phyloP scores from a whole-genome alignment of 2,113 vertebrate species.

The Rafetus swinhoei region DNA sequence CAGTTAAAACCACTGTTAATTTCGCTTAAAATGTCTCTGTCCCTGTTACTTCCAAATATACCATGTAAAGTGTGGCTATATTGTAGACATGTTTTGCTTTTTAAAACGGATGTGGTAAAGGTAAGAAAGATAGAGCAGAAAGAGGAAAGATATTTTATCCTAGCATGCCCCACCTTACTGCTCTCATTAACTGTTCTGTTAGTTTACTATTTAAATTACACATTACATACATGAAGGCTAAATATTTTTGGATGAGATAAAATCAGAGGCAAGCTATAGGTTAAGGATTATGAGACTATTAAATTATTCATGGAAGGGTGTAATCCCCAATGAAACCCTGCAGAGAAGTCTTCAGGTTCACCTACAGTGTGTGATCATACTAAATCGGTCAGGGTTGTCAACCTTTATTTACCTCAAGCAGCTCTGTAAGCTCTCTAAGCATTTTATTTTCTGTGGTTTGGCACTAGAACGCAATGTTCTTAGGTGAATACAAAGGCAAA shows the following conservation, averaged over 20 bases:
- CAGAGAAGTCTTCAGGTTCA: background rate
- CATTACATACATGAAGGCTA: conserved; percentile 23
- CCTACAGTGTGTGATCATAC: background rate
- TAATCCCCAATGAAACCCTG: conserved; percentile 4
- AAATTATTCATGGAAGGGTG: background rate
- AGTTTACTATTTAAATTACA: conserved; percentile 41
- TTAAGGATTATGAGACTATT: conserved; percentile 55
- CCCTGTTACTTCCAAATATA: background rate
- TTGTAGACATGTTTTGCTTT: background rate
- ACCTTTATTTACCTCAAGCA: background rate
- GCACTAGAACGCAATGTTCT: fast-evolving
- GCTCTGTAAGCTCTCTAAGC: background rate
- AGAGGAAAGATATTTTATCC: background rate
- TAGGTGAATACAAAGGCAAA: conserved; percentile 10
- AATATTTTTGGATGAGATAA: conserved; percentile 55
- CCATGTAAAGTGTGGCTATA: background rate
- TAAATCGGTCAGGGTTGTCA: background rate
- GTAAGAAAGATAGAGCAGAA: conserved; percentile 33
- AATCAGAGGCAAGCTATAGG: conserved; percentile 54
- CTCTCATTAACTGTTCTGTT: conserved; percentile 16
- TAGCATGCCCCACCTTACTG: conserved; percentile 1
- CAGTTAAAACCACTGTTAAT: background rate
- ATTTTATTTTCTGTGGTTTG: background rate
- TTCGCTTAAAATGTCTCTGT: background rate
- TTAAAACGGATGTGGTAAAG: conserved; percentile 35